Evolutionary conservation across 2,113 vertebrate species (phyloP), one percentile per base, ranked within the genome.

Genomic region (Fulmarus glacialis): DNA sequence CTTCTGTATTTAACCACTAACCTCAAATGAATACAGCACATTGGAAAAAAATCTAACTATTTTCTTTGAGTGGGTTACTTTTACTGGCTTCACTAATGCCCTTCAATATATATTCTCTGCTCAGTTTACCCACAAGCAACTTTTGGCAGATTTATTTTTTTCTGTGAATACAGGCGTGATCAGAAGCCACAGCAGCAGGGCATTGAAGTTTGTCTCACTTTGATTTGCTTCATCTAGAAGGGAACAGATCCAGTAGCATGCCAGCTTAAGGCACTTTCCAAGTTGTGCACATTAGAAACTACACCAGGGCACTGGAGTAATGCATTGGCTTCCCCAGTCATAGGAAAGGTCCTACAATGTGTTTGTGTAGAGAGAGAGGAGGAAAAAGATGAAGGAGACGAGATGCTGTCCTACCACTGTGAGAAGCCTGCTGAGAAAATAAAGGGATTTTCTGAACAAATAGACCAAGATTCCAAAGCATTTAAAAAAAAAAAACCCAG

Each of bases 1-100:
- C 30, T 95, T 95, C 87, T 93, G 48, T 89, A 77, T 56, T 97
- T 97, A 97, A 93, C 82, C 74, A 83, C 75, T 88, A 97, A 64
- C 59, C 82, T 96, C 52, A 97, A 95, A 80, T 72, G 40, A 94
- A 87, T 95, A 78, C n/a, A 91, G 83, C 70, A 94, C 48, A 86
- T 23, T 85, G 67, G 88, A 80, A 97, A 97, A 82, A 71, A 93
- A 68, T 17, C 59, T 48, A 9, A 17, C 12, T 89, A 3, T 95
- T 96, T 97, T 90, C 30, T 96, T 79, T 89, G 48, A 83, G 21
- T 23, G 42, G 11, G 22, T 60, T 93, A 36, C 18, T 82, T 94
- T 64, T 83, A 59, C 53, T 92, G 79, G 24, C 60, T 93, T 96
- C 84, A 92, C 48, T 91, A 78, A 87, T 93, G 66, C 26, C 18